Evolutionary conservation across 2,888 invertebrate genomes (phyloP).

Genomic region (Limulus polyphemus): DNA sequence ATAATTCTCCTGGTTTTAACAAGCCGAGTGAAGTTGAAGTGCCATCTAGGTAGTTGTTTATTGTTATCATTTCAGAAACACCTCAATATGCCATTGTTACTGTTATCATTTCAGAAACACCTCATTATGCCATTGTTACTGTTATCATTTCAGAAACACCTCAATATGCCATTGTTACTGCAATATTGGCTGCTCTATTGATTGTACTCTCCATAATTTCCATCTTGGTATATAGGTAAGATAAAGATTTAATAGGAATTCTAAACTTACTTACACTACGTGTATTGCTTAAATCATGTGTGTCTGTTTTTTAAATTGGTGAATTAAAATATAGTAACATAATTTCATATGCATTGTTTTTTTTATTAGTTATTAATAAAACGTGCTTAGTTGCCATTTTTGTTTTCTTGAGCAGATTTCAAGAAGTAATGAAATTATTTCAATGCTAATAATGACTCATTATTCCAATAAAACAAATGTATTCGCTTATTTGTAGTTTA

Average conservation of each 20-base stretch:
- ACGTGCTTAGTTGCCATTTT: too few relatives aligned
- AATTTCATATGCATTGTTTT: too few relatives aligned
- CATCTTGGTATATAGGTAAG: constrained; percentile 65
- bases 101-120: constrained; percentile 52
- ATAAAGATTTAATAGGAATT: constrained; percentile 9
- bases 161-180: constrained; percentile 71
- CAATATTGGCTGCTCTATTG: constrained; percentile 65
- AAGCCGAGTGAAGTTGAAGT: too few relatives aligned
- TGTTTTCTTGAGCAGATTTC: too few relatives aligned
- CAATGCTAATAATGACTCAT: too few relatives aligned
- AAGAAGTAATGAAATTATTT: too few relatives aligned
- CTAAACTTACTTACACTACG: background rate
- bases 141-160: constrained; percentile 55
- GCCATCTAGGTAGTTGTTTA: constrained; percentile 37
- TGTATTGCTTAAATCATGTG: too few relatives aligned
- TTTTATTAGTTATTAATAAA: too few relatives aligned
- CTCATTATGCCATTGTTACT: constrained; percentile 72
- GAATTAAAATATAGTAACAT: background rate
- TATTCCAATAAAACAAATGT: too few relatives aligned
- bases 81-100: constrained; percentile 76
- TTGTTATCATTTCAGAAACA: constrained; percentile 52
- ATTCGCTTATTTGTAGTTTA: too few relatives aligned
- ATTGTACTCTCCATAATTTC: constrained; percentile 52
- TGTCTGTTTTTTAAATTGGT: too few relatives aligned
- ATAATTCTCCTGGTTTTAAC: too few relatives aligned